Evolutionary conservation across 2,888 invertebrate species (phyloP).

Genomic region (Vesta saturnalis): DNA sequence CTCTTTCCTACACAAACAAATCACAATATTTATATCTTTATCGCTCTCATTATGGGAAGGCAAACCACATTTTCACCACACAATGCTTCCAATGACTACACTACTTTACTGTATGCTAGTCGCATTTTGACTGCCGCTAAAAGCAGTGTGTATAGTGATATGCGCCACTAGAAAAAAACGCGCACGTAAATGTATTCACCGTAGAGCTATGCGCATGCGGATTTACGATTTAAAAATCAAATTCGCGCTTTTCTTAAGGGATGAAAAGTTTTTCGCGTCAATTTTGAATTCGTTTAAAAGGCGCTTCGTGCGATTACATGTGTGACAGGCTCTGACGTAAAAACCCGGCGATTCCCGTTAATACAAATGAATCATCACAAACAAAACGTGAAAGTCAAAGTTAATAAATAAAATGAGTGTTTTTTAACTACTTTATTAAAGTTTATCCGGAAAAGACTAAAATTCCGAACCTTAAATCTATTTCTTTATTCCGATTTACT

Average conservation of each 20-base stretch:
- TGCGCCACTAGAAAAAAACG: conserved; percentile 22
- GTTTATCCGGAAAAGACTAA: conserved; percentile 31
- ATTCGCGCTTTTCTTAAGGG: conserved; percentile 3
- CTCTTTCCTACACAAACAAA: conserved; percentile 32
- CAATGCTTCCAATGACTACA: conserved; percentile 46
- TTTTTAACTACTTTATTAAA: conserved; percentile 8
- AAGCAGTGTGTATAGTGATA: conserved; percentile 34
- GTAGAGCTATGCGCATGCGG: conserved; percentile 25
- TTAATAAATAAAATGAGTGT: conserved; percentile 34
- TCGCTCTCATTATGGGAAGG: conserved; percentile 50
- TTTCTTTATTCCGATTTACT: too few species aligned
- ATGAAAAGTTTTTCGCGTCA: not conserved
- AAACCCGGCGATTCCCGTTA: conserved; percentile 45
- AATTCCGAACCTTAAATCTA: conserved; percentile 14
- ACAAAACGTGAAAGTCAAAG: conserved; percentile 49
- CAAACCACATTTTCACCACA: conserved; percentile 52
- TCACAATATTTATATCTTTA: conserved; percentile 33
- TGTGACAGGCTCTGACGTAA: conserved; percentile 40
- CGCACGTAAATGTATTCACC: conserved; percentile 18
- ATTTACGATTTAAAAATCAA: conserved; percentile 11
- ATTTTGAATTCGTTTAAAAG: not conserved
- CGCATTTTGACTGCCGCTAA: conserved; percentile 45
- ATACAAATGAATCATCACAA: conserved; percentile 50
- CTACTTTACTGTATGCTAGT: conserved; percentile 45
- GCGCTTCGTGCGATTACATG: conserved; percentile 14